These are phyloP conservation scores for Pelobates fuscus DNA, from an alignment of 2,113 vertebrate genomes.

Conservation along the genomic window DNA sequence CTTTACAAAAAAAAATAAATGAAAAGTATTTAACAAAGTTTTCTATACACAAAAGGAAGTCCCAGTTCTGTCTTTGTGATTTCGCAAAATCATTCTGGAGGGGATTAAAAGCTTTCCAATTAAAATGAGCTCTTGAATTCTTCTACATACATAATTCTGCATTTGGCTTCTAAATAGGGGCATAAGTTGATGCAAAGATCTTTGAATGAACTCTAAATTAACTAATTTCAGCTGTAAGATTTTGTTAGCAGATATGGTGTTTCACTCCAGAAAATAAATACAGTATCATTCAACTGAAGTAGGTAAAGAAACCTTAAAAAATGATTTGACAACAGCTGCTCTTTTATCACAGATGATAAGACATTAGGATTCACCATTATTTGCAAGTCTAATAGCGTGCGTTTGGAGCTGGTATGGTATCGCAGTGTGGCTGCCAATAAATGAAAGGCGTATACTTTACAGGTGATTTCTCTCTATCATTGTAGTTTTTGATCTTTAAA, in stretches of 20 bases:
- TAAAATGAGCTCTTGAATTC: neutral
- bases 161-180: neutral
- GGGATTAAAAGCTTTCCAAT: neutral
- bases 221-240: slow-evolving; percentile 11
- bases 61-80: slow-evolving; percentile 22
- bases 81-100: slow-evolving; percentile 4
- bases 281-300: neutral
- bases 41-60: neutral
- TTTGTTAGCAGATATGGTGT: slow-evolving; percentile 13
- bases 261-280: neutral
- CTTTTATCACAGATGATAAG: neutral
- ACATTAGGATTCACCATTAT: neutral
- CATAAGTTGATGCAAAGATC: neutral
- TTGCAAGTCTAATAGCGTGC: neutral
- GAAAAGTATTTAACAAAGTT: too few species aligned
- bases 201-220: slow-evolving; percentile 15
- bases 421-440: neutral
- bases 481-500: neutral
- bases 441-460: neutral
- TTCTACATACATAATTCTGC: slow-evolving; percentile 5
- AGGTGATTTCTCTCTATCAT: neutral
- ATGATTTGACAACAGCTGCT: slow-evolving; percentile 4
- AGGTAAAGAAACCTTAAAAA: slow-evolving; percentile 15
- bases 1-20: too few species aligned
- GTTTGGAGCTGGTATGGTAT: neutral